Evolutionary conservation across 2,113 vertebrate species (phyloP), one percentile per base, ranked within the genome.

Genomic region (Poecilia latipinna): DNA sequence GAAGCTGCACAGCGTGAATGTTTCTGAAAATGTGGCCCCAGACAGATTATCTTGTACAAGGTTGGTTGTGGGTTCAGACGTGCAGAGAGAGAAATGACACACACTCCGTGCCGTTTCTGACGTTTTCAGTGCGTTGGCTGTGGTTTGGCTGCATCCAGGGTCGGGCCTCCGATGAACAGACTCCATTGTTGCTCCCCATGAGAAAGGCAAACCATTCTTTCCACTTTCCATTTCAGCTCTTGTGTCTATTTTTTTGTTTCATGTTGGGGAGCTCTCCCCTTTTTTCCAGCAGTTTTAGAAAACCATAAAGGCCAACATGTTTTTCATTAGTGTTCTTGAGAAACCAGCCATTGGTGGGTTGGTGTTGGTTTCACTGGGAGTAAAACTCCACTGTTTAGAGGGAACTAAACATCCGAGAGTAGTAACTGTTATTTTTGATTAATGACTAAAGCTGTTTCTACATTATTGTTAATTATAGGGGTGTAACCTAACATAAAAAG

Each of bases 181-280:
- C 79, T 61, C 75, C 89, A 88, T 88, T 91, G 89, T 91, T 91
- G 44, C 74, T 22, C 64, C 0, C 57, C 78, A 67, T 1, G 35
- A 75, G 70, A 79, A 75, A 79, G 65, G 39, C 39, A 26, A 68
- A 61, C 83, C 87, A 82, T 84, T 89, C 79, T 89, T 80, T 84
- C 80, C 88, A 84, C 61, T 87, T 80, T 90, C 86, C 89, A 84
- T 54, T 77, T 80, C 87, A 77, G 77, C 77, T 78, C 75, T 73
- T 67, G 78, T 84, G 81, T 82, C 28, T 8, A 51, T 77, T 0
- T 60, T 72, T 44, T 70, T n/a, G 33, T 54, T 39, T 24, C 51
- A 68, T 61, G 75, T 68, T 70, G 74, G 69, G 12, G 70, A 62
- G n/a, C 5, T 35, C 22, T 57, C 51, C 22, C 60, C 82, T 72